These are phyloP conservation scores for Melangyna quadrimaculata DNA, from an alignment of 2,888 invertebrate species.

Conservation along the genomic window DNA sequence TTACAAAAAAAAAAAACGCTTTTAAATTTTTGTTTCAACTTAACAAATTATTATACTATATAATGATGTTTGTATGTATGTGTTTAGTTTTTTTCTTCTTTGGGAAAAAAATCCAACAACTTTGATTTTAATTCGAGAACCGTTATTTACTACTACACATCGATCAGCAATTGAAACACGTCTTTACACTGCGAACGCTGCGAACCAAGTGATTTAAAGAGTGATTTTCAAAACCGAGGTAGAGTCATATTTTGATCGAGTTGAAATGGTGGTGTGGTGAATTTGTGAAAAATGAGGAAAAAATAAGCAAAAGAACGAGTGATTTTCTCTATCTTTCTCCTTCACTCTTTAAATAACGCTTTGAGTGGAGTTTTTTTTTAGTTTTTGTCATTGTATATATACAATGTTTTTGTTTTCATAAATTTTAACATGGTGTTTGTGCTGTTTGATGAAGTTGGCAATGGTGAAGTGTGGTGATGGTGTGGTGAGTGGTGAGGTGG, in stretches of 20 bases:
- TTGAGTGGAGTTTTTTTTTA: not conserved
- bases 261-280: slow-evolving; percentile 22
- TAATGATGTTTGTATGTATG: slow-evolving; percentile 46
- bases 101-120: slow-evolving; percentile 63
- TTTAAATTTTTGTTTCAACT: slow-evolving; percentile 22
- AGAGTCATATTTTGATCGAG: not conserved
- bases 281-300: not conserved
- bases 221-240: slow-evolving; percentile 44
- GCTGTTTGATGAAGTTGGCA: not conserved
- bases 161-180: slow-evolving; percentile 59
- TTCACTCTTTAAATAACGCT: not conserved
- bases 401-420: not conserved
- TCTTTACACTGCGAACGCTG: slow-evolving; percentile 55
- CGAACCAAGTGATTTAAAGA: slow-evolving; percentile 64
- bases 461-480: not conserved
- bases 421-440: not conserved
- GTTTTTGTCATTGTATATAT: too few species aligned
- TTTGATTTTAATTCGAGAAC: slow-evolving; percentile 58
- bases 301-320: not conserved
- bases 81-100: slow-evolving; percentile 36
- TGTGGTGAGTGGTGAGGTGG: not conserved
- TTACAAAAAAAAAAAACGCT: slow-evolving; percentile 21
- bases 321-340: not conserved
- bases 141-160: slow-evolving; percentile 57
- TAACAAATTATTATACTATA: not conserved